Percentiles rank a stretch among this genome's conserved stretches.
Evolutionary conservation across 2,888 invertebrate genomes (phyloP).

Genomic region (Tholera decimalis): DNA sequence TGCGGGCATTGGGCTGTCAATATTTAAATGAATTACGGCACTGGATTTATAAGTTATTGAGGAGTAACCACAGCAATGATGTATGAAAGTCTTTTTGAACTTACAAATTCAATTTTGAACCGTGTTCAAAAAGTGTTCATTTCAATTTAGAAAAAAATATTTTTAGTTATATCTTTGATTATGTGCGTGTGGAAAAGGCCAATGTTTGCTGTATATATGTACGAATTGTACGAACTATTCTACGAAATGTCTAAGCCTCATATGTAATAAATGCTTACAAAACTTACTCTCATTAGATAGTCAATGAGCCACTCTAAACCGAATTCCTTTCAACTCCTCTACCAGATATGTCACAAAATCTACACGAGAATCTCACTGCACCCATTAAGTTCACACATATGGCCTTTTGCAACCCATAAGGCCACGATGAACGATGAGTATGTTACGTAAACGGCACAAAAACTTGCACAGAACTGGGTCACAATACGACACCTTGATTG

Average conservation of each 20-base stretch:
- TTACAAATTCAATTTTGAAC: conserved; percentile 42
- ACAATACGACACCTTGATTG: conserved; percentile 54
- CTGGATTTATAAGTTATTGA: conserved; percentile 38
- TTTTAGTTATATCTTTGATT: conserved; percentile 7
- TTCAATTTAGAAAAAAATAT: conserved; percentile 15
- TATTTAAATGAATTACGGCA: conserved; percentile 67
- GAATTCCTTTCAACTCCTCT: conserved; percentile 21
- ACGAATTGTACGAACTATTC: background rate
- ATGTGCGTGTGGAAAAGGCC: background rate
- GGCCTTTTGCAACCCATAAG: conserved; percentile 56
- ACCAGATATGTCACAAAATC: conserved; percentile 38
- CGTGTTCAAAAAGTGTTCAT: conserved; percentile 19
- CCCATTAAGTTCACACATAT: conserved; percentile 37
- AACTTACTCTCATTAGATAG: background rate
- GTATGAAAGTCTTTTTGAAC: conserved; percentile 43
- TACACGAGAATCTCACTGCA: conserved; percentile 48
- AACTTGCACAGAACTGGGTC: conserved; percentile 69
- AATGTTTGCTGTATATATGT: conserved; percentile 1
- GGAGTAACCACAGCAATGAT: conserved; percentile 41
- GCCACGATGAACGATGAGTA: conserved; percentile 49
- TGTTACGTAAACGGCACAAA: conserved; percentile 68
- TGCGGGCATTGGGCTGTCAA: conserved; percentile 64
- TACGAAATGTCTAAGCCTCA: background rate
- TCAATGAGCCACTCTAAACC: conserved; percentile 17
- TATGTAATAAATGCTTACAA: background rate